A percentile compares a stretch with the other conserved stretches of the same genome.
Evolutionary conservation across 2,113 vertebrate species (phyloP).

Genomic region (Platycercus adscitus): DNA sequence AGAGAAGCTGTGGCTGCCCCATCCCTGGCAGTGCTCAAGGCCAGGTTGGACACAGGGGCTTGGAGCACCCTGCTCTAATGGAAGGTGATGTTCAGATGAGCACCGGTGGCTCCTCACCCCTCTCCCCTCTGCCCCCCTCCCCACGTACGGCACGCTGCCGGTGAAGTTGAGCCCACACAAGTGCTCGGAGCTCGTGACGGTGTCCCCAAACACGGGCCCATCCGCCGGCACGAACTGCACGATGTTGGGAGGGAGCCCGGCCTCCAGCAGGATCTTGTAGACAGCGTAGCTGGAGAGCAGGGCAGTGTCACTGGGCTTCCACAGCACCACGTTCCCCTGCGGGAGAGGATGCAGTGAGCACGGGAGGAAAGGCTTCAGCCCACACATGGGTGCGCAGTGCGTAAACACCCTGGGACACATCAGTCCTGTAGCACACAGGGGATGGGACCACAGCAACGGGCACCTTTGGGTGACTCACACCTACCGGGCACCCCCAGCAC

Average conservation of each 20-base stretch:
- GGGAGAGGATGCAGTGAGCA: neutral
- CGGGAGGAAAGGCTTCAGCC: rapidly evolving
- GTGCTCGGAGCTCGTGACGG: slow-evolving; percentile 86
- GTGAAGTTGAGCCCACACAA: slow-evolving; percentile 96
- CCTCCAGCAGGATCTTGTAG: slow-evolving; percentile 86
- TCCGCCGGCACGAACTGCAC: slow-evolving; percentile 93
- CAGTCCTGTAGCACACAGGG: rapidly evolving
- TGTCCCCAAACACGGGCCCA: slow-evolving; percentile 88
- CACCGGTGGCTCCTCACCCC: neutral
- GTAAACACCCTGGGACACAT: rapidly evolving
- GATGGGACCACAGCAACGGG: rapidly evolving
- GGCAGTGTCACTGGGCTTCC: slow-evolving; percentile 95
- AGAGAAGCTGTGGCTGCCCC: neutral
- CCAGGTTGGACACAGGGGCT: neutral
- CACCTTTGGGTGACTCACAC: rapidly evolving
- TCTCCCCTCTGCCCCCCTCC: neutral
- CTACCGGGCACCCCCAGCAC: rapidly evolving
- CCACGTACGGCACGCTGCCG: slow-evolving; percentile 91
- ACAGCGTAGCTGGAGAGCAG: slow-evolving; percentile 89
- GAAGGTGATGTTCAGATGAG: rapidly evolving
- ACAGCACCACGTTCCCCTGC: slow-evolving; percentile 96
- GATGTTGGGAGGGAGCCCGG: slow-evolving; percentile 88
- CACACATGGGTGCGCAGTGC: rapidly evolving
- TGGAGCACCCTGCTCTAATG: neutral
- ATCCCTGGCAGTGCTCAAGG: neutral